Conservation (phyloP, 2,888 invertebrate genomes). For the Drosophila picticornis region DNA sequence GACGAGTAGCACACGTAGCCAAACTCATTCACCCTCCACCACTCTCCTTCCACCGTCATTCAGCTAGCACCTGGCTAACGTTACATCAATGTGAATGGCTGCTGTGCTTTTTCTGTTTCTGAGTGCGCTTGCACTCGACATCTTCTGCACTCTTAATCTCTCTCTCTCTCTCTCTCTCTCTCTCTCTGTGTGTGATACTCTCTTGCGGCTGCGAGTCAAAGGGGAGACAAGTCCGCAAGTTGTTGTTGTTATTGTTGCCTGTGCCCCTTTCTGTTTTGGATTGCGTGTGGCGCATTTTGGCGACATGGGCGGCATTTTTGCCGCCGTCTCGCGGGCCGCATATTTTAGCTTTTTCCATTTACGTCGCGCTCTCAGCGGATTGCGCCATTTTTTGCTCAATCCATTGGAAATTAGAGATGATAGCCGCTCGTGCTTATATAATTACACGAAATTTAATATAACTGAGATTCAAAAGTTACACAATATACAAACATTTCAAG, state of each 20-base stretch:
- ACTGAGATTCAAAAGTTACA: background rate
- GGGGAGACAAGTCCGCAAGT: constrained; percentile 37
- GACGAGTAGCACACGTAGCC: constrained; percentile 56
- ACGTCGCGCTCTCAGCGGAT: constrained; percentile 64
- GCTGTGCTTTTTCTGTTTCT: constrained; percentile 44
- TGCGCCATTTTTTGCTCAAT: constrained; percentile 73
- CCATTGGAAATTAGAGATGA: constrained; percentile 45
- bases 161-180: constrained; percentile 14
- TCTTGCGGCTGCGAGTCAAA: constrained; percentile 39
- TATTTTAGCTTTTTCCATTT: constrained; percentile 72
- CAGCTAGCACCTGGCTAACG: constrained; percentile 69
- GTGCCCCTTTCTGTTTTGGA: constrained; percentile 56
- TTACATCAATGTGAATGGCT: constrained; percentile 70
- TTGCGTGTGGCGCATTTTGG: constrained; percentile 79
- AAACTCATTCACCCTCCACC: constrained; percentile 10
- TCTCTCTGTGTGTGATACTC: constrained; percentile 19
- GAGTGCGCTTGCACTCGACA: constrained; percentile 55
- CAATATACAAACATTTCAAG: background rate
- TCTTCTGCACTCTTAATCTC: constrained; percentile 13
- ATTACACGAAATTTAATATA: background rate
- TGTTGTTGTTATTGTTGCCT: constrained; percentile 37
- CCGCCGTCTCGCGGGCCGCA: constrained; percentile 68
- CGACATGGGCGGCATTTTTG: constrained; percentile 80
- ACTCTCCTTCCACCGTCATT: background rate
- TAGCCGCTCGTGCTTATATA: background rate